Evolutionary conservation across 2,888 invertebrate species (phyloP), one percentile per base, ranked within the genome.

Genomic region (Netelia inedita): DNA sequence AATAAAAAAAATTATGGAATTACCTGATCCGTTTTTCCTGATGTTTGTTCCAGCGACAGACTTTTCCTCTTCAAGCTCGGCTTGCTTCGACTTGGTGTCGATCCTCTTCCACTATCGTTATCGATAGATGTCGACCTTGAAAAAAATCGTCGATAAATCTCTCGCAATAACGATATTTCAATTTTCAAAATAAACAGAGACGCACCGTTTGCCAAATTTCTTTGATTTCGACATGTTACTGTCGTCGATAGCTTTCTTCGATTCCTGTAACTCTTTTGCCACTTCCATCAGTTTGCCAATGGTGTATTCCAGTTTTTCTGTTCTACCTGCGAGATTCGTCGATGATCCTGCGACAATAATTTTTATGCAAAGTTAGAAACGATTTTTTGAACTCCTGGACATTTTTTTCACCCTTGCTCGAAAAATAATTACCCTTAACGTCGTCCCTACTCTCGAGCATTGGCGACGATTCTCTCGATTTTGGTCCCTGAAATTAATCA

Each of bases 381-480:
- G 11, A 16, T 28, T 61, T 43, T 23, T n/a, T 21, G 3, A 14
- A 73, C 1, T 10, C 6, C 50, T 10, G 23, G 89, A 94, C 94
- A 94, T 93, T 76, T 94, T 90, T 28, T 46, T 23, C 23, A 3
- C 11, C 28, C n/a, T 28, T 55, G 1, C 1, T n/a, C 11, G 35
- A 16, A 35, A 3, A 63, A 35, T 43, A 14, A 35, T 35, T 92
- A 92, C 95, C 95, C 55, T 94, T 95, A 11, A 69, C 94, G 89
- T 97, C 97, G 90, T 97, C 96, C 0, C 96, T 96, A 41, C 96
- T 96, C 55, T 97, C 96, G 1, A 96, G 95, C 91, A 97, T 95
- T n/a, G 97, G 96, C 9, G 96, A 96, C 19, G 95, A 95, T 88
- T 97, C 96, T 78, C 96, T 95, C 0, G 96, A 96, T 92, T 96